Base-by-base conservation (phyloP, 2,888 invertebrate genomes). In the Halocaridina rubra region DNA sequence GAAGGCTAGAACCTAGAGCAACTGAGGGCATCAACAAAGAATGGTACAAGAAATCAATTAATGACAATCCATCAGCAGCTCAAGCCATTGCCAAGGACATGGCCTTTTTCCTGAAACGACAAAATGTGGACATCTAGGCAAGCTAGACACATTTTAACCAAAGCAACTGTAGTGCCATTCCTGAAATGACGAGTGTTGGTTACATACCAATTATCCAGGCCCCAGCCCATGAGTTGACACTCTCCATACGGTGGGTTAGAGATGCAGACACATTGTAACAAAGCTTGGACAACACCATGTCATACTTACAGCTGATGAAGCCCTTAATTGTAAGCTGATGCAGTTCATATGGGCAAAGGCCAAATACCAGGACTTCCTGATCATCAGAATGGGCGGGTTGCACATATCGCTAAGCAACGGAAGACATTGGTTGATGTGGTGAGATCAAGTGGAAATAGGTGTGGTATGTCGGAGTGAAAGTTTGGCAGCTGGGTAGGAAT, bases 111-210 rank as follows among this genome's bases (percentile, higher is more conserved):
- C 16, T 46, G 27, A 67, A 69, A 33, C 53, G 39, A n/a, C 32
- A 72, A n/a, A 22, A 46, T 59, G 46, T 22, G 69, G 22, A 61
- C 22, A n/a, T 67, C 16, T 67, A 69, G 27, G 46, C 33, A 69
- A 30, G 69, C 57, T 79, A 69, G 67, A 79, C 69, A 39, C 33
- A 27, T 29, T 79, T 79, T 53, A 79, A 69, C 27, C 69, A 79
- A 53, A 69, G 69, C 13, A 16, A 39, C 53, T 29, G 79, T 69
- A 16, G 24, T 24, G 29, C 33, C 8, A 27, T 24, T 24, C 67
- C 78, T 69, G 69, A 33, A 69, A 79, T 69, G 33, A 67, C 69
- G 27, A 79, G 69, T 53, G 46, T 46, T 67, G 79, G 69, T 67
- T 67, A 69, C 79, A 79, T 79, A 53, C 67, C 46, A 4, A 24